Evolutionary conservation across 2,888 invertebrate genomes (phyloP), one percentile per base, ranked within the genome.

Genomic region (Thereva nobilitata): DNA sequence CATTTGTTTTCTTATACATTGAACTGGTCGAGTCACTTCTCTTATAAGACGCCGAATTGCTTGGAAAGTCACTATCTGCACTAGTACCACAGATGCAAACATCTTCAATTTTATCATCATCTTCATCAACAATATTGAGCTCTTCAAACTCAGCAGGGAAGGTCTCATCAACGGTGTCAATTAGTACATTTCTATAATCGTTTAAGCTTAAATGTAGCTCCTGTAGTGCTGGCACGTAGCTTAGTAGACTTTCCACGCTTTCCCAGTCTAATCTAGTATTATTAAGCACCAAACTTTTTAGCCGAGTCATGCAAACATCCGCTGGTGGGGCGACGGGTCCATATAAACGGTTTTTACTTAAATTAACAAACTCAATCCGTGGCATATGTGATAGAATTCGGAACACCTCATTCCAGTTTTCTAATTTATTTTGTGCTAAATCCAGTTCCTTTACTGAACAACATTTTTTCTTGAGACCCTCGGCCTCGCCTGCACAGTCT

Each of bases 191-290:
- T 37, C 86, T 86, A 79, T 93, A 95, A 78, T 93, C 90, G 80
- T 97, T 97, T 69, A 95, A 85, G 76, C 96, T 95, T 74, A 97
- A 83, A 82, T 97, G 96, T 71, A 97, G 83, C 82, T 97, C 97
- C 83, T 94, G 91, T 50, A 97, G 84, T 77, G 88, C 88, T 67
- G 90, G 91, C 70, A 92, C 83, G 75, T 89, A 86, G 75, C 88
- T 87, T 64, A 95, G 84, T 70, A 96, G 82, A 54, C 87, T 85
- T 74, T 89, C 87, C 49, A 96, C 87, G 73, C 89, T 90, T 45
- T 87, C 85, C 96, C 95, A 96, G 69, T 92, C 88, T 37, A 95
- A 86, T 72, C 89, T 86, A 0, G 95, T 95, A 55, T 92, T 92
- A 80, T 96, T 96, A 12, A 96, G 83, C 55, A 96, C 92, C 68